Evolutionary conservation across 1,140 invertebrate species (phyloP), one percentile per base, ranked within the genome.

Genomic region (Paralvinella palmiformis): DNA sequence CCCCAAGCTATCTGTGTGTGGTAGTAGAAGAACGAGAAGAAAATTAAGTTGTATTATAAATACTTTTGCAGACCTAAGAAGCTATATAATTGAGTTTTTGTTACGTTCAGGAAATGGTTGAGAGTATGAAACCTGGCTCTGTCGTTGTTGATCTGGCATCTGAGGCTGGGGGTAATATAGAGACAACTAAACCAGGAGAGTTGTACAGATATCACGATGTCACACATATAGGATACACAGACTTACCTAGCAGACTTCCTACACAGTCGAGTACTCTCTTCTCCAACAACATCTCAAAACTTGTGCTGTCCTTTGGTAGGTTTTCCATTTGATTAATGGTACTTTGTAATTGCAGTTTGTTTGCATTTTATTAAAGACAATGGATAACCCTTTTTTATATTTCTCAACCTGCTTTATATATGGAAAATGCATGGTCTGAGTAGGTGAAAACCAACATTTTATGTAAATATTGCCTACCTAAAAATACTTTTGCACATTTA

Each of bases 81-180:
- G n/a, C n/a, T n/a, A n/a, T n/a, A n/a, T n/a, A n/a, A n/a, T n/a
- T n/a, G n/a, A n/a, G n/a, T n/a, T n/a, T n/a, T n/a, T n/a, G n/a
- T n/a, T n/a, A n/a, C n/a, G 66, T 69, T 37, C 71, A 91, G 88
- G 88, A 89, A 79, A 91, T 92, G 76, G 84, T 94, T 44, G 85
- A 88, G 55, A 82, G 83, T 10, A 94, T 94, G 91, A 91, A 91
- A 73, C 90, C 91, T 1, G 92, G 92, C 15, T 91, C 89, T 64
- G 91, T 94, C 6, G 85, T 94, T 22, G 92, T 95, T 4, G 92
- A 95, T 79, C 79, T 95, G 67, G 92, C 92, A 2, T 88, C 92
- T 0, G 92, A 94, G 81, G 86, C 89, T 68, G 92, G 92, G 3
- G 92, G 92, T 3, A 95, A 95, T 79, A 84, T 94, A 52, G 88